phyloP scores from a whole-genome alignment of 2,888 invertebrate genomes.

The Parnassius glacialis region DNA sequence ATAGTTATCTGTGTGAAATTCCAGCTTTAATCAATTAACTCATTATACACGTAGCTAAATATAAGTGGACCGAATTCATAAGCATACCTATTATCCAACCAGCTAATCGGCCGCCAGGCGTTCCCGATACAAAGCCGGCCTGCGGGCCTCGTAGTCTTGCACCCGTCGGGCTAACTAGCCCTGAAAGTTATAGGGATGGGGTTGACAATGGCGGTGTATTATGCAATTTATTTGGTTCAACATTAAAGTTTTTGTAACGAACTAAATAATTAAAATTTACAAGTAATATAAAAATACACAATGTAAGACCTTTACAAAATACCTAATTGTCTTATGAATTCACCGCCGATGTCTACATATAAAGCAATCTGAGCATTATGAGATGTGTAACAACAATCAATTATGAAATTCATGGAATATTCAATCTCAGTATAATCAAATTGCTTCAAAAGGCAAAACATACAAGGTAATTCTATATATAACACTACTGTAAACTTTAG shows the following conservation, averaged over 20 bases:
- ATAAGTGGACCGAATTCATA: background rate
- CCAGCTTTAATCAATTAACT: too few relatives aligned
- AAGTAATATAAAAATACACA: too few relatives aligned
- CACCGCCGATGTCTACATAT: conserved; percentile 14
- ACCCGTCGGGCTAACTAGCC: conserved; percentile 69
- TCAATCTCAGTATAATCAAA: conserved; percentile 1
- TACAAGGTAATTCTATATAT: background rate
- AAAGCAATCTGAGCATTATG: background rate
- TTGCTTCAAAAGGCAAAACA: background rate
- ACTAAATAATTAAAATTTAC: too few relatives aligned
- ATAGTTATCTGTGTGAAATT: too few relatives aligned
- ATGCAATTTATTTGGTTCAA: background rate
- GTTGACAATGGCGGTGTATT: conserved; percentile 19
- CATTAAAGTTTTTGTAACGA: background rate
- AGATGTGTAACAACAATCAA: background rate
- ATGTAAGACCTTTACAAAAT: too few relatives aligned
- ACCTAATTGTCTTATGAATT: conserved; percentile 1
- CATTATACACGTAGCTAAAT: too few relatives aligned
- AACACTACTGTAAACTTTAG: background rate
- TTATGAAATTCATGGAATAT: background rate
- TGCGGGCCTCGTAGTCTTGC: conserved; percentile 66
- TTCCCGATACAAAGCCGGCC: conserved; percentile 73
- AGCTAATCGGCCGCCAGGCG: conserved; percentile 77
- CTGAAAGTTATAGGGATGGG: conserved; percentile 44
- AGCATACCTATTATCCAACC: conserved; percentile 83